Percentiles rank a stretch among this genome's conserved stretches.
phyloP scores from a whole-genome alignment of 2,888 invertebrate genomes.

The Scaptomyza polygonia region DNA sequence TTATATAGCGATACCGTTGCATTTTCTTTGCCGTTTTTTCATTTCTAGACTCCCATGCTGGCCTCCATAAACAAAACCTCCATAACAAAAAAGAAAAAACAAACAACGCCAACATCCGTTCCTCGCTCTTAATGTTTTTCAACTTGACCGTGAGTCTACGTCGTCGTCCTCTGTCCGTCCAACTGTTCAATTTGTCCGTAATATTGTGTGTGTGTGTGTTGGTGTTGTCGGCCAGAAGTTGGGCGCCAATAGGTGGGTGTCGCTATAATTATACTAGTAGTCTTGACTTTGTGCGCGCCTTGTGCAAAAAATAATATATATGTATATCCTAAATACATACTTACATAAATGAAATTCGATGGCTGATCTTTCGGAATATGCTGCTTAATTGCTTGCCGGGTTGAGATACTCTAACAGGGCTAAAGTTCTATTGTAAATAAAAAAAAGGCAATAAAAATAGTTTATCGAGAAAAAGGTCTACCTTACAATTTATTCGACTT shows the following conservation, averaged over 20 bases:
- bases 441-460: neutral
- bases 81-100: conserved; percentile 1
- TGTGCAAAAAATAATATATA: conserved; percentile 71
- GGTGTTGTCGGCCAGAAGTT: conserved; percentile 56
- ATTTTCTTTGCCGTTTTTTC: neutral
- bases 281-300: conserved; percentile 80
- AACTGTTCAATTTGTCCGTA: conserved; percentile 44
- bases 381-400: conserved; percentile 30
- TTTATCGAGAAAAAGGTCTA: neutral
- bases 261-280: conserved; percentile 75
- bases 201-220: conserved; percentile 49
- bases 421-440: neutral
- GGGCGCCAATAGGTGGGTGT: conserved; percentile 81
- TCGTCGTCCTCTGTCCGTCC: conserved; percentile 43
- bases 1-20: conserved; percentile 16
- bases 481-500: neutral
- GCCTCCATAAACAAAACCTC: conserved; percentile 55
- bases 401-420: conserved; percentile 3
- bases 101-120: conserved; percentile 53
- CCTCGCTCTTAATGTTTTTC: conserved; percentile 74
- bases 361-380: conserved; percentile 23
- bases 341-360: conserved; percentile 10
- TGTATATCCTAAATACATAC: conserved; percentile 35
- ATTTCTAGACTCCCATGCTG: conserved; percentile 5
- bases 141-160: conserved; percentile 74